Base-by-base conservation (phyloP, 2,113 vertebrate genomes). In the Emydura subglobosa region DNA sequence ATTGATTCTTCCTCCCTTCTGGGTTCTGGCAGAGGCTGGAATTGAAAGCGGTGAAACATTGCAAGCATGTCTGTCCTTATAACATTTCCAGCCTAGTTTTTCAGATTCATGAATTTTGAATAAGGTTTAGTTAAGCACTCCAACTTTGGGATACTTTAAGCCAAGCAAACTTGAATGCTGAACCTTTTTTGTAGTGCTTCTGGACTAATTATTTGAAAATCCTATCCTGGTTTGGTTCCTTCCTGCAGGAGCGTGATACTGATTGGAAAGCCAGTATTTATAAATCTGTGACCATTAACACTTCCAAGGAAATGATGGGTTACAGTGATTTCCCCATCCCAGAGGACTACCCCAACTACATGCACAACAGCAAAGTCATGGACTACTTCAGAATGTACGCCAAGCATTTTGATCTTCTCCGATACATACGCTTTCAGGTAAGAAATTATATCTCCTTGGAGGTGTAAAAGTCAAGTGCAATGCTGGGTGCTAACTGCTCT, bases 281-380 rank as follows among this genome's bases (percentile, higher is more conserved):
- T 93, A 98, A 96, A 82, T 98, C 98, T 55, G 90, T 99, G 65
- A 97, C 98, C 53, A 96, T 93, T 57, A 99, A 98, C 92, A 98
- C 98, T 44, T 98, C 98, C 68, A 98, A 99, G 94, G 99, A 99
- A 94, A 98, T 99, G 96, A 99, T 98, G 98, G 98, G 98, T 92
- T 99, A 97, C 94, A 98, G 98, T 55, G 98, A 99, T 76, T 99
- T 98, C 51, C 98, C 98, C 59, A 98, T 98, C 97, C 98, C 98
- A 1, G 98, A 96, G 12, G 83, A 98, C 88, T 99, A 96, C 91
- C 98, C 98, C 39, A 99, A 98, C 96, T 98, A 96, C 92, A 95
- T 98, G 97, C 98, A 97, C 87, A 96, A 99, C 89, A 98, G 98
- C 31, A 95, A 96, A 94, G 82, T 98, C 25, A 85, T 98, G 94